Evolutionary conservation across 2,888 invertebrate genomes (phyloP), one percentile per base, ranked within the genome.

Genomic region (Ernsta delagoae): DNA sequence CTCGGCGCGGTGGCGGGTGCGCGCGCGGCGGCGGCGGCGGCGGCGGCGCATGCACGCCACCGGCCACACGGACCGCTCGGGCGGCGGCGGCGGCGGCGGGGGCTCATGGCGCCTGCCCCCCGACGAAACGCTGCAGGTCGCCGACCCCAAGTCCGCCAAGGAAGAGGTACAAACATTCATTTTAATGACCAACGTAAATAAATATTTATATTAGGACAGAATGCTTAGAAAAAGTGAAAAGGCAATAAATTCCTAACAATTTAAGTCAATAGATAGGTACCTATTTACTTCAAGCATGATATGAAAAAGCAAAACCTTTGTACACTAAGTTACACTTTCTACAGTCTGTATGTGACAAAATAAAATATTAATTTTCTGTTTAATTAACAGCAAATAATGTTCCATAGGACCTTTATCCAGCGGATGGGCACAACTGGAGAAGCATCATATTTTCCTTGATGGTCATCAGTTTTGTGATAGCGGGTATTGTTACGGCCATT

Each of bases 51-150:
- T 97, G 97, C 97, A 97, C 96, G 96, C 97, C 94, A 97, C 96
- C 95, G 96, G 96, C 92, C 96, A 96, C 94, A 95, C 97, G 91
- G 97, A 97, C 95, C 96, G 97, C 94, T 97, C 96, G 94, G 94
- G 94, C 90, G 94, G 94, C 88, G 93, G 92, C 89, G 94, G n/a
- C n/a, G n/a, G 93, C 89, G 94, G 94, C 87, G 92, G 92, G 77
- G 94, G 95, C 89, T 97, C 97, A 90, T 98, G 98, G 98, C 96
- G 97, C 93, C 95, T 97, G 92, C 97, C 97, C 92, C 97, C 97
- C 86, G 98, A 98, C 94, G 97, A 98, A 94, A 97, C 97, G 80
- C 95, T 98, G 80, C 97, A 97, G 94, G 97, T 98, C 89, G 97
- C 96, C 94, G 97, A 97, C 95, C 96, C 97, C 86, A 96, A 97